Evolutionary conservation across 2,797 vertebrate genomes (phyloP).

Genomic region (Enteromius radiatus): DNA sequence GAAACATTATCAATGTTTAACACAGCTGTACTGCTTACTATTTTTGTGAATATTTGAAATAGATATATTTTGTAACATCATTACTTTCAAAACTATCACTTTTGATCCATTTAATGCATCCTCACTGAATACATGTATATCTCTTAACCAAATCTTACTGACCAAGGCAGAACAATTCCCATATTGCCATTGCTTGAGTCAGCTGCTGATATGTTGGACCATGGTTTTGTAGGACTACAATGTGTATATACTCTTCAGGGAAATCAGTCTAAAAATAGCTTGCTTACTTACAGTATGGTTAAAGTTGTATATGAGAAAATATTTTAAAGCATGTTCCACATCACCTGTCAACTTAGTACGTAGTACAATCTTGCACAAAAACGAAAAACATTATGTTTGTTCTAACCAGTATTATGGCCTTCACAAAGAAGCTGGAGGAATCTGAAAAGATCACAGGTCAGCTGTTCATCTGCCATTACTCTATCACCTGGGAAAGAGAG

Average conservation of each 20-base stretch:
- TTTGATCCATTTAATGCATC: neutral
- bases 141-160: neutral
- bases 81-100: neutral
- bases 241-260: neutral
- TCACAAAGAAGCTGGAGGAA: constrained; percentile 96
- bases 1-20: neutral
- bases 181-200: neutral
- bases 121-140: neutral
- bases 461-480: constrained; percentile 90
- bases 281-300: neutral
- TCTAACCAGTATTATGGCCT: constrained; percentile 93
- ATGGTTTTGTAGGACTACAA: neutral
- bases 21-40: neutral
- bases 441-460: constrained; percentile 94
- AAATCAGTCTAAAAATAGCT: constrained; percentile 4
- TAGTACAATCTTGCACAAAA: neutral
- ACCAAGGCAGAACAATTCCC: neutral
- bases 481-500: constrained; percentile 81
- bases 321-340: neutral
- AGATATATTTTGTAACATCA: neutral
- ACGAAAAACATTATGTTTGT: neutral
- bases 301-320: neutral
- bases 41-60: neutral
- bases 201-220: neutral
- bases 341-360: neutral